These are phyloP conservation scores for Apocheima hispidaria DNA, from an alignment of 2,888 invertebrate genomes.

Conservation along the genomic window DNA sequence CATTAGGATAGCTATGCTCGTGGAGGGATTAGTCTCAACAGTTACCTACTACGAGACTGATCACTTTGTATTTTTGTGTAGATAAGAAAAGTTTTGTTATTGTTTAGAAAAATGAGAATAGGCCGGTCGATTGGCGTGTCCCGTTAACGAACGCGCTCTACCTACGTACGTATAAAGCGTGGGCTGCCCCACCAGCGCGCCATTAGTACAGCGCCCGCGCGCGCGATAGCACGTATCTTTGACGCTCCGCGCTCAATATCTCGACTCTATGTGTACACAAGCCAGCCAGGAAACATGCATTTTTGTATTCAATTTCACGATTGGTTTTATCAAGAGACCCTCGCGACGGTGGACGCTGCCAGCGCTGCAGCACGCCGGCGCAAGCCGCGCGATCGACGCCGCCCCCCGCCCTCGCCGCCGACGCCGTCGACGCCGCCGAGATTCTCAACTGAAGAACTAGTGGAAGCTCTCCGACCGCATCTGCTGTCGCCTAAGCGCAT, in stretches of 20 bases:
- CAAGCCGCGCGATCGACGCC: constrained; percentile 73
- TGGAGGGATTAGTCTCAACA: constrained; percentile 34
- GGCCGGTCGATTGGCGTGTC: constrained; percentile 82
- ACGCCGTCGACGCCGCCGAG: constrained; percentile 80
- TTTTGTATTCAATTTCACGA: constrained; percentile 79
- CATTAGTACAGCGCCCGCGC: constrained; percentile 83
- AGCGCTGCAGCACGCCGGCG: constrained; percentile 75
- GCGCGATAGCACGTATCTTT: constrained; percentile 82
- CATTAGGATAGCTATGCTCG: constrained; percentile 32
- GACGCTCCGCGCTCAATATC: constrained; percentile 75
- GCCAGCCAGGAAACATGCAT: constrained; percentile 76
- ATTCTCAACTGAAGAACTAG: constrained; percentile 86
- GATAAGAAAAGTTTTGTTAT: constrained; percentile 69
- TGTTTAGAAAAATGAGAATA: constrained; percentile 84
- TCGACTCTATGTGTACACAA: constrained; percentile 85
- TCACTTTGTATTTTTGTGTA: constrained; percentile 54
- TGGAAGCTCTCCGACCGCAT: constrained; percentile 86
- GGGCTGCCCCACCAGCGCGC: constrained; percentile 81
- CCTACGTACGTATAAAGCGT: constrained; percentile 83
- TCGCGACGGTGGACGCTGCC: constrained; percentile 75
- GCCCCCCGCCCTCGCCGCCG: constrained; percentile 79
- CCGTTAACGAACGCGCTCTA: constrained; percentile 83
- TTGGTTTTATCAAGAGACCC: constrained; percentile 83
- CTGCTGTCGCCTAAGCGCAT: constrained; percentile 87
- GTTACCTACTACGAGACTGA: constrained; percentile 36